These are phyloP conservation scores for Macroteleia sp. DNA, from an alignment of 2,888 invertebrate genomes.

Conservation along the genomic window DNA sequence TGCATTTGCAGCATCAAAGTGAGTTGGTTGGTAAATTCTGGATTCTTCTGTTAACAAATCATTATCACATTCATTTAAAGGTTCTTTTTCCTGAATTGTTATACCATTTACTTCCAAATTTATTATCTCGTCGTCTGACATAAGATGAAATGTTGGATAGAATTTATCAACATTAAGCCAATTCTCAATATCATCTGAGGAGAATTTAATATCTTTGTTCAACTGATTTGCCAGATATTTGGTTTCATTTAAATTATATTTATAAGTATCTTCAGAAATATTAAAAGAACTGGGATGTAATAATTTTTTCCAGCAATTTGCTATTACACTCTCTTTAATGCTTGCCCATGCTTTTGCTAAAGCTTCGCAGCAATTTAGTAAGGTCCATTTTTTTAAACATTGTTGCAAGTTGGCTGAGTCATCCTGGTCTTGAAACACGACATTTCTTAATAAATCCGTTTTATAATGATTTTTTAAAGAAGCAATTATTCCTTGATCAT, in stretches of 20 bases:
- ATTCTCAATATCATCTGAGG: constrained; percentile 1
- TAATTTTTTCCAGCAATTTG: constrained; percentile 1
- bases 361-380: too few species aligned
- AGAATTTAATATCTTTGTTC: not conserved
- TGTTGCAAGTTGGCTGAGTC: too few species aligned
- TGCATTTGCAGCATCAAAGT: constrained; percentile 11
- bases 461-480: not conserved
- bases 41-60: not conserved
- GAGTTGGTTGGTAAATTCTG: constrained; percentile 1
- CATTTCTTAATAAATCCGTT: not conserved
- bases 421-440: too few species aligned
- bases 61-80: not conserved
- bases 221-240: constrained; percentile 5
- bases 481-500: not conserved
- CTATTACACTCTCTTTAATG: not conserved
- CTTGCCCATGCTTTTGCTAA: too few species aligned
- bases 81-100: constrained; percentile 1
- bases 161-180: constrained; percentile 2
- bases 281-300: too few species aligned
- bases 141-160: constrained; percentile 3
- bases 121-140: constrained; percentile 4
- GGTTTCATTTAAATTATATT: not conserved
- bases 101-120: constrained; percentile 8
- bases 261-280: not conserved
- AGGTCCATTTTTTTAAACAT: too few species aligned